These are phyloP conservation scores for Catajapyx aquilonaris DNA, from an alignment of 1,140 invertebrate genomes.

Conservation along the genomic window DNA sequence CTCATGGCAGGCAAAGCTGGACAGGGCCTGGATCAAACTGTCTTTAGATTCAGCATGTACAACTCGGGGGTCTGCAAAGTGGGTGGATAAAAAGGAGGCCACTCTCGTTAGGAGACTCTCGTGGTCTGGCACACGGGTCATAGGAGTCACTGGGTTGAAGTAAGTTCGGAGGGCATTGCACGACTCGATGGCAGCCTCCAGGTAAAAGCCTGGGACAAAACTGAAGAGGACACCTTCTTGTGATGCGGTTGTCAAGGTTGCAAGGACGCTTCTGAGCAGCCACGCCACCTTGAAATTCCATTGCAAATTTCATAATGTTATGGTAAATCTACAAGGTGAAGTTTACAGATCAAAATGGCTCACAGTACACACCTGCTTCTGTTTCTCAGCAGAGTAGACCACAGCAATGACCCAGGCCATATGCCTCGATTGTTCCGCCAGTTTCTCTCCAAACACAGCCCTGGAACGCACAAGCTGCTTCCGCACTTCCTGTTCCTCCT, in stretches of 20 bases:
- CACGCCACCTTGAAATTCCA: too few relatives aligned
- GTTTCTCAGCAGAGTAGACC: conserved; percentile 35
- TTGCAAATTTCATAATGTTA: too few relatives aligned
- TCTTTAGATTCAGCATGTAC: conserved; percentile 54
- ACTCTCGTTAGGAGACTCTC: conserved; percentile 32
- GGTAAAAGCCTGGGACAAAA: conserved; percentile 63
- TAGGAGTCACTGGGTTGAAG: conserved; percentile 37
- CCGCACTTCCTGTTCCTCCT: conserved; percentile 18
- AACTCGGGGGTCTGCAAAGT: conserved; percentile 52
- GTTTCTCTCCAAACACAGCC: conserved; percentile 30
- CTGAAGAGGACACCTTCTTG: conserved; percentile 41
- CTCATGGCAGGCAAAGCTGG: conserved; percentile 40
- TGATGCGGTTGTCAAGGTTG: conserved; percentile 33
- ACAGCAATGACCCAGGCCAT: conserved; percentile 39
- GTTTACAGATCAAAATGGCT: too few relatives aligned
- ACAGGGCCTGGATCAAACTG: conserved; percentile 48
- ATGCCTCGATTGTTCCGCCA: conserved; percentile 31
- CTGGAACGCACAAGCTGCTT: conserved; percentile 24
- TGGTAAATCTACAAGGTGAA: too few relatives aligned
- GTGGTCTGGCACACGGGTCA: conserved; percentile 21
- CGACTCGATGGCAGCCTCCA: conserved; percentile 47
- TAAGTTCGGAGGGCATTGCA: conserved; percentile 32
- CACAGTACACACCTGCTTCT: conserved; percentile 24
- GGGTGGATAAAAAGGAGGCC: conserved; percentile 45
- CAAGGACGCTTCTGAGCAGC: conserved; percentile 33